These are phyloP conservation scores for Rhabdomys dilectus DNA, from an alignment of 2,113 vertebrate genomes.

Conservation along the genomic window DNA sequence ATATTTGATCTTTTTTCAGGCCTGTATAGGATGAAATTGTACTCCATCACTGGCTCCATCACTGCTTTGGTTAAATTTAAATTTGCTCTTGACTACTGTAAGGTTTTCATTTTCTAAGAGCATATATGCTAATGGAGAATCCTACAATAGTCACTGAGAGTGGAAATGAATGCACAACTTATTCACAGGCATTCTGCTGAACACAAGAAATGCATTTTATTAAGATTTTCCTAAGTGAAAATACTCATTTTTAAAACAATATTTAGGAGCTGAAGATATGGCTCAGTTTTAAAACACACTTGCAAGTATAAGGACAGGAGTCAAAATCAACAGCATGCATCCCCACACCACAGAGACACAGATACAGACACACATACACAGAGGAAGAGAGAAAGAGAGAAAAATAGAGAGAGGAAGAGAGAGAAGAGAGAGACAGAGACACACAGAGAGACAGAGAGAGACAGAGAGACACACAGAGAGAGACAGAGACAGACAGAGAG, in stretches of 20 bases:
- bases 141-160: background rate
- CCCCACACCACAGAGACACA: too few species aligned
- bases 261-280: too few species aligned
- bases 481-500: too few species aligned
- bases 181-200: background rate
- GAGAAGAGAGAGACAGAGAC: too few species aligned
- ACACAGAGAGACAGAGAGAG: too few species aligned
- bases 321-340: background rate
- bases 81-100: background rate
- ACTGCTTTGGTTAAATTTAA: background rate
- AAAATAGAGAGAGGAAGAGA: too few species aligned
- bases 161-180: background rate
- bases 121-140: rapidly evolving
- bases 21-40: background rate
- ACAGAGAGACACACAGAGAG: too few species aligned
- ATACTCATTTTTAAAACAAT: background rate
- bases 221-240: slow-evolving; percentile 13
- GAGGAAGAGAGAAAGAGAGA: too few species aligned
- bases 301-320: background rate
- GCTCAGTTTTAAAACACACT: rapidly evolving
- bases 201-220: background rate
- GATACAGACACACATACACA: too few species aligned
- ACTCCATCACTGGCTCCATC: rapidly evolving
- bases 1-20: background rate
- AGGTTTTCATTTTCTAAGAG: background rate